Percentiles rank a stretch among this genome's conserved stretches.
Evolutionary conservation across 2,888 invertebrate species (phyloP).

Genomic region (Crossocerus cetratus): DNA sequence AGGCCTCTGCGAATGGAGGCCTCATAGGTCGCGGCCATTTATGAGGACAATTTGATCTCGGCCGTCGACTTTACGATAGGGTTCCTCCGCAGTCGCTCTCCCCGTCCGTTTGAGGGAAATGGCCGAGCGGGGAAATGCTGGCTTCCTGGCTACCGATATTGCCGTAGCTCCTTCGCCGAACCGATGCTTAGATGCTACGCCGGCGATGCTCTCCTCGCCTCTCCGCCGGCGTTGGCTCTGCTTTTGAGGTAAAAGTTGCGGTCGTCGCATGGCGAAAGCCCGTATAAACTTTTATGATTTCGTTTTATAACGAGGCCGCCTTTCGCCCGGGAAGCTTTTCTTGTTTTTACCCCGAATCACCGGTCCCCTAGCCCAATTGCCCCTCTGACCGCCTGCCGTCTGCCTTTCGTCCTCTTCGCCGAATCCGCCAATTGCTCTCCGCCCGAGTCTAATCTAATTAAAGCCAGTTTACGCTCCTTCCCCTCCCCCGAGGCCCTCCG

Average conservation of each 20-base stretch:
- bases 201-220: too few relatives aligned
- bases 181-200: too few relatives aligned
- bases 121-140: slow-evolving; percentile 2
- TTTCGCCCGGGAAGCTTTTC: not conserved
- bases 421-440: slow-evolving; percentile 1
- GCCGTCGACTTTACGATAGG: slow-evolving; percentile 69
- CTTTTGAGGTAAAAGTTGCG: slow-evolving; percentile 70
- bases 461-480: not conserved
- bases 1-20: not conserved
- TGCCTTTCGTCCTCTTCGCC: too few relatives aligned
- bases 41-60: slow-evolving; percentile 66
- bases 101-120: not conserved
- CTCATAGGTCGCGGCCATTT: slow-evolving; percentile 46
- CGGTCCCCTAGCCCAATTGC: not conserved
- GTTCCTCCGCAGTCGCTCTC: slow-evolving; percentile 39
- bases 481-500: not conserved
- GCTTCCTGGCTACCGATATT: slow-evolving; percentile 7
- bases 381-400: not conserved
- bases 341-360: not conserved
- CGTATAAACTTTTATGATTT: slow-evolving; percentile 67
- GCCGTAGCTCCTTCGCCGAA: slow-evolving; percentile 7
- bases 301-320: slow-evolving; percentile 47
- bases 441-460: slow-evolving; percentile 22
- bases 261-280: slow-evolving; percentile 64
- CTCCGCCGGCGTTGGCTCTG: not conserved